Conservation (phyloP, 2,797 vertebrate species). For the Furcifer pardalis region DNA sequence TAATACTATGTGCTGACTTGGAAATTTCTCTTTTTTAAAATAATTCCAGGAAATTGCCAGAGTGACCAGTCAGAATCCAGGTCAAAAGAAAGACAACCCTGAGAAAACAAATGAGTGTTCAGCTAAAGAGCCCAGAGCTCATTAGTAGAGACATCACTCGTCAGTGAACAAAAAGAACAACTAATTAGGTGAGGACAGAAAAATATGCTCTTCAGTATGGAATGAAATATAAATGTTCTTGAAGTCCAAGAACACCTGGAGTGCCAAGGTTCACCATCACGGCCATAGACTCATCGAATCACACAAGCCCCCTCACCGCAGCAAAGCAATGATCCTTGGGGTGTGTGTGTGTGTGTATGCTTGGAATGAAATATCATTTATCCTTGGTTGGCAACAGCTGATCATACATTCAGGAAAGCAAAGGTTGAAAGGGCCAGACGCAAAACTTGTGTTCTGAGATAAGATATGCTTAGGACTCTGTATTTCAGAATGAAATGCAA, state of each 20-base stretch:
- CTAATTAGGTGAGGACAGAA: not conserved
- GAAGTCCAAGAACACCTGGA: too few relatives aligned
- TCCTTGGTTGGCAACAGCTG: not conserved
- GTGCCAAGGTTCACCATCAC: too few relatives aligned
- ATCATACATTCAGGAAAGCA: too few relatives aligned
- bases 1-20: accelerated
- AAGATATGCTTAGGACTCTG: not conserved
- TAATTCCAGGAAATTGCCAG: too few relatives aligned
- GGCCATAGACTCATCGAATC: too few relatives aligned
- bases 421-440: not conserved
- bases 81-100: slow-evolving; percentile 19
- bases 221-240: not conserved
- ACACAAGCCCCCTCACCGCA: too few relatives aligned
- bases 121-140: slow-evolving; percentile 32
- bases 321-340: too few relatives aligned
- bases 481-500: too few relatives aligned
- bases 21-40: not conserved
- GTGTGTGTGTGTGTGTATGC: too few relatives aligned
- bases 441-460: not conserved
- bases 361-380: not conserved
- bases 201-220: not conserved
- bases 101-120: not conserved
- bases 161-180: slow-evolving; percentile 35
- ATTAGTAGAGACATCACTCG: slow-evolving; percentile 42
- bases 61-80: not conserved